These are phyloP conservation scores for Emberiza fucata DNA, from an alignment of 2,113 vertebrate genomes.

Conservation along the genomic window DNA sequence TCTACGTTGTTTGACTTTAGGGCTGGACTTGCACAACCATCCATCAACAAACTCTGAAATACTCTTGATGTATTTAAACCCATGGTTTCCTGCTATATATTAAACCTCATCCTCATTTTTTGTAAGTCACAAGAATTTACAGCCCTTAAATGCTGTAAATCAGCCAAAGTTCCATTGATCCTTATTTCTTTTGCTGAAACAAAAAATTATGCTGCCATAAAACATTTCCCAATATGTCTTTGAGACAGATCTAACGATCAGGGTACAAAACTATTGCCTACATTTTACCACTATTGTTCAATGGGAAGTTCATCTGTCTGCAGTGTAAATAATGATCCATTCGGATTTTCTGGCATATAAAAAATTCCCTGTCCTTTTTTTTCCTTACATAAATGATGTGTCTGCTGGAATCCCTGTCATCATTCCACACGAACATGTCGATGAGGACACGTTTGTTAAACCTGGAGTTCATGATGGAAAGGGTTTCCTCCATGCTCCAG, in stretches of 20 bases:
- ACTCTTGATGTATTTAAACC: neutral
- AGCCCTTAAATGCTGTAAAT: neutral
- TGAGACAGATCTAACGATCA: neutral
- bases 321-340: neutral
- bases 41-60: neutral
- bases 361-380: neutral
- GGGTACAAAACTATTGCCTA: neutral
- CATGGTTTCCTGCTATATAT: neutral
- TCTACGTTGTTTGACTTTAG: neutral
- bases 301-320: neutral
- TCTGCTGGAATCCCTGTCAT: conserved; percentile 87
- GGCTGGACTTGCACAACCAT: neutral
- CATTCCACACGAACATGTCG: conserved; percentile 93
- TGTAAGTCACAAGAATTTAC: neutral
- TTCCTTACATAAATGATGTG: conserved; percentile 90
- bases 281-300: neutral
- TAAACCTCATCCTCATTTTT: neutral
- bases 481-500: conserved; percentile 88
- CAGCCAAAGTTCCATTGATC: neutral
- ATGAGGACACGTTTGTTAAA: conserved; percentile 90
- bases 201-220: neutral
- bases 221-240: neutral
- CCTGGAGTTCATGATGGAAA: conserved; percentile 81
- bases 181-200: neutral
- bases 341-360: neutral